Evolutionary conservation across 1,140 invertebrate genomes (phyloP).

Genomic region (Maconellicoccus hirsutus): DNA sequence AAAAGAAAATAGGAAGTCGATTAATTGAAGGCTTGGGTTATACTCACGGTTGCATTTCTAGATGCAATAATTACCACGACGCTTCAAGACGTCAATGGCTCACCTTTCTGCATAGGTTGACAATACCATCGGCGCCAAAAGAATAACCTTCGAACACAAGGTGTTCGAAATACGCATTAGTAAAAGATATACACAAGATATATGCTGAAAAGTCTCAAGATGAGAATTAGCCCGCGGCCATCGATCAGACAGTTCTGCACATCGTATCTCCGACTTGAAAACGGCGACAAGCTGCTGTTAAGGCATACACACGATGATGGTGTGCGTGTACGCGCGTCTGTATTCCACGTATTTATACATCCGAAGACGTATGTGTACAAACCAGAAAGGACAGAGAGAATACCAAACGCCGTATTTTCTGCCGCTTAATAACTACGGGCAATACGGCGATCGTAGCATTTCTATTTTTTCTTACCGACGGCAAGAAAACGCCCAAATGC

Average conservation of each 20-base stretch:
- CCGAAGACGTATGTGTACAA: not conserved
- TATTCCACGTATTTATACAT: not conserved
- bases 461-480: conserved; percentile 21
- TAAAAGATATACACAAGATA: too few species aligned
- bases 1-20: not conserved
- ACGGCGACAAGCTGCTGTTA: not conserved
- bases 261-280: not conserved
- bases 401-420: conserved; percentile 11
- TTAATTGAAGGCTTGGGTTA: not conserved
- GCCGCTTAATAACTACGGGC: conserved; percentile 20
- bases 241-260: not conserved
- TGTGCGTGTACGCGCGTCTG: not conserved
- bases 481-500: conserved; percentile 21
- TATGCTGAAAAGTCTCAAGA: not conserved
- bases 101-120: too few species aligned
- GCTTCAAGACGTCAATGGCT: too few species aligned
- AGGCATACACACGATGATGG: not conserved
- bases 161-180: too few species aligned
- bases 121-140: too few species aligned
- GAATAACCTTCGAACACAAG: too few species aligned
- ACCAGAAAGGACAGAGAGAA: not conserved
- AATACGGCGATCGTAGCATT: conserved; percentile 18
- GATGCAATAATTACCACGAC: too few species aligned
- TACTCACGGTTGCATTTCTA: not conserved
- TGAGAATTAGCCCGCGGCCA: not conserved